These are phyloP conservation scores for Patella pellucida DNA, from an alignment of 2,888 invertebrate species.

Conservation along the genomic window DNA sequence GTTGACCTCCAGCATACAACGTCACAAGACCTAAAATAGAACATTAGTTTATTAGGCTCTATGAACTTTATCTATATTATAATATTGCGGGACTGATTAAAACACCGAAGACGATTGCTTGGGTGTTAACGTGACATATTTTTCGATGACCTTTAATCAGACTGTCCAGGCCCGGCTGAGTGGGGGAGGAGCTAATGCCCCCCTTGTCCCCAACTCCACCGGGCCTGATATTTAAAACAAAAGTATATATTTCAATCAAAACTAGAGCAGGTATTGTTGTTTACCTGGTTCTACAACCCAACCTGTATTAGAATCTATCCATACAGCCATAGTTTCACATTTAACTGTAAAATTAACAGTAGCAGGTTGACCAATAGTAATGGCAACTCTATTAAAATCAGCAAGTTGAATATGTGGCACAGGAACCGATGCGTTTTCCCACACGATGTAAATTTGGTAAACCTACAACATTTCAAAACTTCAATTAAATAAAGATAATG, in stretches of 20 bases:
- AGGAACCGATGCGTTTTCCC: slow-evolving; percentile 34
- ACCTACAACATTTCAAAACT: slow-evolving; percentile 30
- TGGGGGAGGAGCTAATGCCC: too few relatives aligned
- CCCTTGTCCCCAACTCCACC: too few relatives aligned
- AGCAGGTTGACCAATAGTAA: background rate
- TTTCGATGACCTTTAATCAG: too few relatives aligned
- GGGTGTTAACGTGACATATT: too few relatives aligned
- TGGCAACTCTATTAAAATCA: slow-evolving; percentile 34
- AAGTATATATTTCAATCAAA: too few relatives aligned
- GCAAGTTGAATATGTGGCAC: slow-evolving; percentile 43
- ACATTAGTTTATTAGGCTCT: too few relatives aligned
- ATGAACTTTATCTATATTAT: too few relatives aligned
- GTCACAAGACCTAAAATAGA: slow-evolving; percentile 45
- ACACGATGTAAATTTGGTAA: slow-evolving; percentile 42
- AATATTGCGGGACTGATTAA: too few relatives aligned
- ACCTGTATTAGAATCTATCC: slow-evolving; percentile 44
- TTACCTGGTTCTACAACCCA: slow-evolving; percentile 47
- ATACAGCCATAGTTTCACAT: slow-evolving; percentile 48
- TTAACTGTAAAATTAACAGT: slow-evolving; percentile 30
- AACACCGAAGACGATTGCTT: too few relatives aligned
- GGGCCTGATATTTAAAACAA: too few relatives aligned
- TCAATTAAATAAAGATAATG: too few relatives aligned
- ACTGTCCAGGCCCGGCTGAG: too few relatives aligned
- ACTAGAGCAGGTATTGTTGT: background rate
- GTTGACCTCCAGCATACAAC: slow-evolving; percentile 38